Evolutionary conservation across 2,888 invertebrate species (phyloP).

Genomic region (Mesorhabditis spiculigera): DNA sequence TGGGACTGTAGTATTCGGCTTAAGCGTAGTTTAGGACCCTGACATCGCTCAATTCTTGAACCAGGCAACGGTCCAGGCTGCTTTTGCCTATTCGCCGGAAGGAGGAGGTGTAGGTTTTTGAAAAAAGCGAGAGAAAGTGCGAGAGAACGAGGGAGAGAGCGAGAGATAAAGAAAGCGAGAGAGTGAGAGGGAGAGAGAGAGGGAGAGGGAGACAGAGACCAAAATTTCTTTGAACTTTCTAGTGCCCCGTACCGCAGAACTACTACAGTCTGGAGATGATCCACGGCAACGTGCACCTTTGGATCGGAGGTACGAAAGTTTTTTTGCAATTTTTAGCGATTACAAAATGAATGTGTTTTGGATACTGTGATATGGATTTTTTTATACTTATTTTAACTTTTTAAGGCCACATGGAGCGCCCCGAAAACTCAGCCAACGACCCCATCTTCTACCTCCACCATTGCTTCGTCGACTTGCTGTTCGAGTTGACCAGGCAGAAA

Average conservation of each 20-base stretch:
- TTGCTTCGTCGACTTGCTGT: constrained; percentile 58
- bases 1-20: constrained; percentile 20
- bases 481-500: constrained; percentile 50
- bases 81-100: constrained; percentile 33
- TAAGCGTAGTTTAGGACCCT: constrained; percentile 21
- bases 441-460: constrained; percentile 60
- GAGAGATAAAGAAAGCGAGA: too few species aligned
- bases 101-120: constrained; percentile 13
- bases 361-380: too few species aligned
- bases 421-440: constrained; percentile 54
- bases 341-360: too few species aligned
- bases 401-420: constrained; percentile 37
- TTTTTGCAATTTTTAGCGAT: background rate
- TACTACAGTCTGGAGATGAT: constrained; percentile 44
- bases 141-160: too few species aligned
- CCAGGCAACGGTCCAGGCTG: constrained; percentile 22
- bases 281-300: constrained; percentile 49
- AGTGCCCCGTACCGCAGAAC: constrained; percentile 37
- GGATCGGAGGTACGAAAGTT: constrained; percentile 42
- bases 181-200: too few species aligned
- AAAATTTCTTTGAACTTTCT: background rate
- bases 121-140: too few species aligned
- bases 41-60: constrained; percentile 21
- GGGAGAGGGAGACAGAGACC: too few species aligned
- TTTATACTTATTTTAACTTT: background rate